These are phyloP conservation scores for Vanessa tameamea DNA, from an alignment of 1,140 invertebrate species.

Conservation along the genomic window DNA sequence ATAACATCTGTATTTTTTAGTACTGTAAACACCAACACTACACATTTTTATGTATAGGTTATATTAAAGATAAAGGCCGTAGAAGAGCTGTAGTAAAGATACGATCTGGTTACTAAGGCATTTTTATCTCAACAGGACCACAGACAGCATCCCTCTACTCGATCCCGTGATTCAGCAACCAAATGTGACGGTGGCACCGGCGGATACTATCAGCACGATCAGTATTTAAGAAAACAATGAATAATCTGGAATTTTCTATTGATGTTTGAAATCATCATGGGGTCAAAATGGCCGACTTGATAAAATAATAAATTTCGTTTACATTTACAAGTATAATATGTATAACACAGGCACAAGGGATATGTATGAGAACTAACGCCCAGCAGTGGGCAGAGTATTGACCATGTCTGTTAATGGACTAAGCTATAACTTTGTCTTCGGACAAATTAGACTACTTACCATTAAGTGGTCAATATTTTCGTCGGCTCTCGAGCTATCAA, in stretches of 20 bases:
- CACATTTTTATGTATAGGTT: too few relatives aligned
- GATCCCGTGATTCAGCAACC: slow-evolving; percentile 68
- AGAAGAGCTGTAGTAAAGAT: too few relatives aligned
- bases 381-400: too few relatives aligned
- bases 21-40: too few relatives aligned
- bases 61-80: too few relatives aligned
- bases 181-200: slow-evolving; percentile 63
- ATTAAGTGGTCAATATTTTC: too few relatives aligned
- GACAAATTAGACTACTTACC: too few relatives aligned
- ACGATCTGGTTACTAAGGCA: too few relatives aligned
- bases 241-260: neutral
- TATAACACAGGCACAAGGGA: neutral
- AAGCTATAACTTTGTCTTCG: too few relatives aligned
- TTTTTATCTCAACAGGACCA: slow-evolving; percentile 47
- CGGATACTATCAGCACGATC: slow-evolving; percentile 74
- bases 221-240: slow-evolving; percentile 59
- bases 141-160: slow-evolving; percentile 70
- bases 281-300: neutral
- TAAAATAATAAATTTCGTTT: neutral
- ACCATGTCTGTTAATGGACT: too few relatives aligned
- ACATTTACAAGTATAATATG: neutral
- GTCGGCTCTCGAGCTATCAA: neutral
- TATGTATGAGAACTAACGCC: too few relatives aligned
- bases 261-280: slow-evolving; percentile 2
- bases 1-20: too few relatives aligned